Conservation (phyloP, 2,888 invertebrate genomes). For the Scrobipalpa costella region DNA sequence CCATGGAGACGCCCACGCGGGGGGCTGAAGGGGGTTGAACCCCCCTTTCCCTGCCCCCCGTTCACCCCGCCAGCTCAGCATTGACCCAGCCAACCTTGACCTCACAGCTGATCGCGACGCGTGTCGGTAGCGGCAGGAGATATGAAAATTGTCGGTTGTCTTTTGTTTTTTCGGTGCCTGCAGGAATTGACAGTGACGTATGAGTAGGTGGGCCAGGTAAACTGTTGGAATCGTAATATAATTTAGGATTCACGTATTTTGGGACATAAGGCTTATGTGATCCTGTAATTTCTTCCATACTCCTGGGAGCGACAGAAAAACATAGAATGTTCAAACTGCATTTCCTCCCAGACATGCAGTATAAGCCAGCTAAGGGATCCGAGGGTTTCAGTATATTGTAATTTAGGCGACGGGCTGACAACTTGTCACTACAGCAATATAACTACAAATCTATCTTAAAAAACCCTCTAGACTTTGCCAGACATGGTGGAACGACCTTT, state of each 20-base stretch:
- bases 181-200: background rate
- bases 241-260: background rate
- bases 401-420: too few species aligned
- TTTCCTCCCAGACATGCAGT: too few species aligned
- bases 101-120: conserved; percentile 66
- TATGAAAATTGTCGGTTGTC: background rate
- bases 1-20: conserved; percentile 72
- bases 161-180: background rate
- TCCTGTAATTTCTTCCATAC: too few species aligned
- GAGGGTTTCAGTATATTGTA: too few species aligned
- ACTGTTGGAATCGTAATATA: background rate
- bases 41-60: conserved; percentile 32
- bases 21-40: conserved; percentile 29
- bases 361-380: too few species aligned
- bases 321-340: too few species aligned
- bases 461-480: too few species aligned
- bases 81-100: conserved; percentile 78
- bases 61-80: conserved; percentile 46
- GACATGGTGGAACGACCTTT: too few species aligned
- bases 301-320: too few species aligned
- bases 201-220: background rate
- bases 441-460: too few species aligned
- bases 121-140: conserved; percentile 35
- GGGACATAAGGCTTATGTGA: too few species aligned
- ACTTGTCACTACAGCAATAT: too few species aligned